Evolutionary conservation across 1,140 invertebrate genomes (phyloP).

Genomic region (Teleopsis dalmanni): DNA sequence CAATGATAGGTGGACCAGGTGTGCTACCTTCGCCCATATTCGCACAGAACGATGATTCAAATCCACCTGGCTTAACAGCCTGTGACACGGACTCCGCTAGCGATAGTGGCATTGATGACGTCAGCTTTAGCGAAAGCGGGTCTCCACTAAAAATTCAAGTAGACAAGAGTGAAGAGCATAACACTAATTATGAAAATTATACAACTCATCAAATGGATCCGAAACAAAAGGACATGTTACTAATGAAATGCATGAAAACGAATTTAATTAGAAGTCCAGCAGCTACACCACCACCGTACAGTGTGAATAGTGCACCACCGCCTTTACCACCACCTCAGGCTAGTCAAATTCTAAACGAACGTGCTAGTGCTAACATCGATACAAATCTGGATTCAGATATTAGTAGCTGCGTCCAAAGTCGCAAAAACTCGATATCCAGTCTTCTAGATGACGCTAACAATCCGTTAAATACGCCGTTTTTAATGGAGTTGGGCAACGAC

Average conservation of each 20-base stretch:
- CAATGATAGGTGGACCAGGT: conserved; percentile 31
- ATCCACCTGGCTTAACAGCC: conserved; percentile 27
- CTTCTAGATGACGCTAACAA: conserved; percentile 37
- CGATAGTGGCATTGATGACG: conserved; percentile 38
- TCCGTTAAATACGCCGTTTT: conserved; percentile 26
- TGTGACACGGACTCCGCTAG: conserved; percentile 28
- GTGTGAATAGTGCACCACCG: no score
- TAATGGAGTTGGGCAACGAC: conserved; percentile 37
- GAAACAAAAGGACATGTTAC: neutral
- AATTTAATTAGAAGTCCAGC: neutral
- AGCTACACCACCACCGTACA: neutral
- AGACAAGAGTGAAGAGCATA: neutral
- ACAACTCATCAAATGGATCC: neutral
- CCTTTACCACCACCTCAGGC: neutral
- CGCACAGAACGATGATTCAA: conserved; percentile 23
- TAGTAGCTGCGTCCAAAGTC: neutral
- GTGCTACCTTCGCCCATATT: conserved; percentile 33
- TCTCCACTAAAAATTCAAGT: conserved; percentile 17
- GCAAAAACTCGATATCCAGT: conserved; percentile 34
- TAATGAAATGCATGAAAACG: conserved; percentile 3
- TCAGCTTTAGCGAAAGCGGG: conserved; percentile 14
- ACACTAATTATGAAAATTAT: neutral
- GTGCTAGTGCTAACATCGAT: neutral
- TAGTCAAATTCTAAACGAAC: no score
- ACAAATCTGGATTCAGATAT: neutral